These are phyloP conservation scores for Acanthurus leucopareius DNA, from an alignment of 2,797 vertebrate genomes.

Conservation along the genomic window DNA sequence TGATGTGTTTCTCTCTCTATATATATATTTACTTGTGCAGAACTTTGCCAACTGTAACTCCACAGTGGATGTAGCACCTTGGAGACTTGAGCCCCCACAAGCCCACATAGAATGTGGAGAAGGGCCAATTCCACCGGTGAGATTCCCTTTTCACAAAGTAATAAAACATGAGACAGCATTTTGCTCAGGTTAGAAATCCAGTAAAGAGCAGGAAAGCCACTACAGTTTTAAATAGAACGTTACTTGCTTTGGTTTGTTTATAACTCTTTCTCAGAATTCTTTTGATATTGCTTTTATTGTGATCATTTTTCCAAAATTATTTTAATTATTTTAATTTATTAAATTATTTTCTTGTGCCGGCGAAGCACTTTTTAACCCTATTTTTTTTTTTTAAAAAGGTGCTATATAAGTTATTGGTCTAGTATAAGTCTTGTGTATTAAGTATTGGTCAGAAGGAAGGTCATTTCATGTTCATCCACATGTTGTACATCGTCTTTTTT, in stretches of 20 bases:
- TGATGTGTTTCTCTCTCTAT: not conserved
- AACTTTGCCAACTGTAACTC: slow-evolving; percentile 81
- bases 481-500: not conserved
- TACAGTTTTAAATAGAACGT: no score
- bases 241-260: not conserved
- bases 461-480: not conserved
- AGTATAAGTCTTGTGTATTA: no score
- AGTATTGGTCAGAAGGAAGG: no score
- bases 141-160: slow-evolving; percentile 3
- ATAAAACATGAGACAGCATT: not conserved
- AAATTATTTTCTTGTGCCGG: not conserved
- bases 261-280: not conserved
- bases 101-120: slow-evolving; percentile 65
- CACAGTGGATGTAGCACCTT: slow-evolving; percentile 84
- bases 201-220: not conserved
- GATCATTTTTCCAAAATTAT: not conserved
- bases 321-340: no score
- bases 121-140: slow-evolving; percentile 59
- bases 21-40: slow-evolving; percentile 64
- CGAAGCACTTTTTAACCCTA: not conserved
- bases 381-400: not conserved
- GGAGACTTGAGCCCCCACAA: slow-evolving; percentile 79
- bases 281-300: no score
- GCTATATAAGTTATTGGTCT: not conserved
- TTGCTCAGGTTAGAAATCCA: not conserved